These are phyloP conservation scores for Sinohyriopsis cumingii DNA, from an alignment of 2,888 invertebrate genomes.

Conservation along the genomic window DNA sequence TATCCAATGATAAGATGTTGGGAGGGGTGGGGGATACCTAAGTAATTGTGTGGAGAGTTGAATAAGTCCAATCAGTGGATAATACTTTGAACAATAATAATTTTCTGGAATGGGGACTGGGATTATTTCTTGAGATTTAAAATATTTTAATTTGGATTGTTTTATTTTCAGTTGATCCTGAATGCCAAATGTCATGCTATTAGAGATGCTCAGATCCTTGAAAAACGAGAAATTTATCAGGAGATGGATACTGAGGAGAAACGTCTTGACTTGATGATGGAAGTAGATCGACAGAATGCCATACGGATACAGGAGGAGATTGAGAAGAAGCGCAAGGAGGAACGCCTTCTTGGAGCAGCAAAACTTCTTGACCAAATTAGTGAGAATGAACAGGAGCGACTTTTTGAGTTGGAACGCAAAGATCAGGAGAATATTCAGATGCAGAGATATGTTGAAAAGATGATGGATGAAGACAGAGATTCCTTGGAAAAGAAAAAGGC, in stretches of 20 bases:
- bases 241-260: slow-evolving; percentile 70
- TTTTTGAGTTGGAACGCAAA: slow-evolving; percentile 70
- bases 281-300: slow-evolving; percentile 69
- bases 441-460: slow-evolving; percentile 70
- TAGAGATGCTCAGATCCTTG: slow-evolving; percentile 71
- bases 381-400: slow-evolving; percentile 67
- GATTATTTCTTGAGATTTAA: no score
- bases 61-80: no score
- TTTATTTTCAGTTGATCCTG: slow-evolving; percentile 65
- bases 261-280: slow-evolving; percentile 72
- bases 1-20: no score
- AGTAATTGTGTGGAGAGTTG: no score
- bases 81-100: no score
- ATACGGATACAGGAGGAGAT: slow-evolving; percentile 71
- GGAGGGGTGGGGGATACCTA: no score
- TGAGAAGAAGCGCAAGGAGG: slow-evolving; percentile 66
- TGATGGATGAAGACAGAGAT: slow-evolving; percentile 69
- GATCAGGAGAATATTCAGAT: slow-evolving; percentile 71
- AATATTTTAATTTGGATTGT: no score
- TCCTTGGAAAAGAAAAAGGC: slow-evolving; percentile 60
- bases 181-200: slow-evolving; percentile 73
- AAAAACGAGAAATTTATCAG: slow-evolving; percentile 66
- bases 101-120: no score
- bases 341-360: slow-evolving; percentile 66
- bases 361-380: slow-evolving; percentile 71